Conservation (phyloP, 2,888 invertebrate species). For the Nebria brevicollis region DNA sequence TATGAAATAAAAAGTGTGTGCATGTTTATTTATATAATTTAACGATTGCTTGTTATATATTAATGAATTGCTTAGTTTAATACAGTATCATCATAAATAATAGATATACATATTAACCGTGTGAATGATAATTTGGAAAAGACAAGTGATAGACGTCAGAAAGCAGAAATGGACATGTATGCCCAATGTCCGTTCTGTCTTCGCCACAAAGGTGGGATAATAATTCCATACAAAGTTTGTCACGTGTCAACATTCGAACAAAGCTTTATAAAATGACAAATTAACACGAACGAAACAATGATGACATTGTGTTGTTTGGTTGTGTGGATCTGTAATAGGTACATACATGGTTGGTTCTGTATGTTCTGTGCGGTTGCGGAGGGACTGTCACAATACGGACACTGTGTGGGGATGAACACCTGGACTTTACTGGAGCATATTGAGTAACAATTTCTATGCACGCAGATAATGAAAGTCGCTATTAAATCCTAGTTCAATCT, state of each 20-base stretch:
- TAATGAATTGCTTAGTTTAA: no score
- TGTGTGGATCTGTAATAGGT: background rate
- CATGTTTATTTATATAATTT: no score
- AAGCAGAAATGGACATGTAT: background rate
- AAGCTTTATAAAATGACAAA: constrained; percentile 47
- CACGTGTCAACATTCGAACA: constrained; percentile 37
- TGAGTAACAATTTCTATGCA: background rate
- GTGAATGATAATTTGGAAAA: background rate
- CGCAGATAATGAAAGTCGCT: no score
- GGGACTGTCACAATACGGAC: constrained; percentile 7
- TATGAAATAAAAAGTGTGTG: no score
- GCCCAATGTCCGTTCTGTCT: background rate
- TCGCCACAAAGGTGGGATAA: constrained; percentile 25
- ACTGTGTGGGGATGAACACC: background rate
- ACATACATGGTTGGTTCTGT: no score
- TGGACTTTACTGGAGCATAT: background rate
- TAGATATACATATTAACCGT: background rate
- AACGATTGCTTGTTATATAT: no score
- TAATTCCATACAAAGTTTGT: constrained; percentile 35
- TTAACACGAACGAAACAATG: constrained; percentile 47
- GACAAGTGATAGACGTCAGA: background rate
- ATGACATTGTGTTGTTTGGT: constrained; percentile 31
- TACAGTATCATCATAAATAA: background rate
- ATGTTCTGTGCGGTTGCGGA: constrained; percentile 1
- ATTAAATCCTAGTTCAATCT: background rate